Base-by-base conservation (phyloP, 1,140 invertebrate genomes). In the Centruroides vittatus region DNA sequence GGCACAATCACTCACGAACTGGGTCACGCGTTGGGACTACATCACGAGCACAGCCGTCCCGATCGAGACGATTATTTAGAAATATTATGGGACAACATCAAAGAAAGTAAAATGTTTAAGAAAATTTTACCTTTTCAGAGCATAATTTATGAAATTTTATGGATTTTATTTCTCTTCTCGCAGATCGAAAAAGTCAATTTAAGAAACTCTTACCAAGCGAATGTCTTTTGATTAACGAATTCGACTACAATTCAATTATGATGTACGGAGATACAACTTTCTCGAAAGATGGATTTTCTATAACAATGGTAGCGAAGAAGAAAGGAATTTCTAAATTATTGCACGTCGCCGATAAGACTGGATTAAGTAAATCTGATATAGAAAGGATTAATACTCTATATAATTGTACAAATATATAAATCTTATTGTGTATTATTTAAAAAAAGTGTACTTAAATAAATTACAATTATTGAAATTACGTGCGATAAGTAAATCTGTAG, bases 11-110 rank as follows among this genome's bases (percentile, higher is more conserved):
- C 75, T 48, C 75, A 77, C 55, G 76, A 78, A 60, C 62, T 77
- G 35, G 73, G 71, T 59, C 75, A 77, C 57, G 73, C 72, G 4
- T 66, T 75, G 10, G 75, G 75, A 3, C 75, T 75, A 7, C 75
- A 71, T 61, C 74, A 76, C 57, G 75, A 76, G 50, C 76, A 77
- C 56, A 72, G 70, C 8, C 63, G 74, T 52, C 66, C 70, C 5
- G 75, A 77, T 61, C 62, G 73, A 35, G 73, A 74, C 60, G 67
- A 68, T 50, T 74, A 67, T 62, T 68, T 75, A 58, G 70, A 70
- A 23, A 71, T 75, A 49, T 49, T 71, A 5, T 74, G 70, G 69
- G 66, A 70, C 35, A 75, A 75, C 58, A 77, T 78, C 53, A 63
- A 64, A 35, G 47, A 57, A 13, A 57, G 63, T 65, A 60, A 13